Base-by-base conservation (phyloP, 2,113 vertebrate genomes). In the Psittacara wagleri region DNA sequence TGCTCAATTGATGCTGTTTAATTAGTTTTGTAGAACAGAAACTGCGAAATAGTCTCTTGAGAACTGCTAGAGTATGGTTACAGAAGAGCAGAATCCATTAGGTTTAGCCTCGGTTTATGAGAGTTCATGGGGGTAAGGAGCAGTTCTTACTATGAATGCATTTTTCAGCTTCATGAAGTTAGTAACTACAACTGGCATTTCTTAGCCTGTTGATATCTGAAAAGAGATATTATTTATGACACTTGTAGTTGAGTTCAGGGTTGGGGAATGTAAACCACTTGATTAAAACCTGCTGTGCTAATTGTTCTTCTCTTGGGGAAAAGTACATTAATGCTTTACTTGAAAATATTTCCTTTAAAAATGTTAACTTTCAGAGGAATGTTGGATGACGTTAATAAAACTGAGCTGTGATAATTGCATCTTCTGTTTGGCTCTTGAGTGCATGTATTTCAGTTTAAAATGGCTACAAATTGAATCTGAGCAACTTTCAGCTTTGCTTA, bases 281-380 rank as follows among this genome's bases (percentile, higher is more conserved):
- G 54, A 96, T 96, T 95, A 90, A 95, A 96, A 90, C 92, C 84
- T 94, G 78, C 93, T 96, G 92, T 93, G 72, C 54, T 94, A 80
- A 92, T 96, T 83, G 78, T 87, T 96, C 82, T 73, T 80, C 67
- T 85, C 81, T 70, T 79, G 48, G 33, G 62, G 28, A 1, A 83
- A 87, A 91, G 85, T 63, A 37, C 24, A 39, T 86, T 64, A 41
- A 41, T 59, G 49, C 83, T 96, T 90, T 77, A 55, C 61, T 94
- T 74, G 46, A 88, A 94, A 86, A 77, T 67, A 70, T 51, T 80
- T 63, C 31, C 59, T 86, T 91, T 63, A 29, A 91, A 95, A 92
- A 92, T 88, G 61, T 90, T 94, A 83, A 54, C 35, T 73, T 87
- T 77, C 64, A 76, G 51, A 24, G 5, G 75, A 83, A 54, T 48